phyloP scores from a whole-genome alignment of 2,888 invertebrate species.

The Drosophila rellima region DNA sequence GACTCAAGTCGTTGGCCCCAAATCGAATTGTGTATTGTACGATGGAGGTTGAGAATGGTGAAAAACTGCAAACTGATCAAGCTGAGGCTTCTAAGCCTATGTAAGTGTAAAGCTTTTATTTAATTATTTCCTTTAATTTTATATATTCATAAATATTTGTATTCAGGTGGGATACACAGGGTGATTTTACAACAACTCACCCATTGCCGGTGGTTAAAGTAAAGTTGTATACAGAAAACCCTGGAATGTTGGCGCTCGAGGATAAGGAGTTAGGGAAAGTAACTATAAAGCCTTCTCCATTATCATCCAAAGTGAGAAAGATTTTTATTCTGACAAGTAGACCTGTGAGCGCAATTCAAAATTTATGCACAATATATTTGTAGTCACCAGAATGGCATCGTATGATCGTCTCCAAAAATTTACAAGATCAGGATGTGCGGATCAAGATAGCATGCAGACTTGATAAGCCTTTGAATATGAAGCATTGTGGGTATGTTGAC shows the following conservation, averaged over 20 bases:
- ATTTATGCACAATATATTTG: neutral
- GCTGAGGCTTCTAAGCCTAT: constrained; percentile 99
- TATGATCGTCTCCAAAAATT: constrained; percentile 97
- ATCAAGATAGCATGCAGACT: constrained; percentile 99
- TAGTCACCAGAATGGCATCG: constrained; percentile 99
- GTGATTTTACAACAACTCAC: constrained; percentile 99
- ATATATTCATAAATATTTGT: constrained; percentile 9
- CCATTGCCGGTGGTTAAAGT: constrained; percentile 99
- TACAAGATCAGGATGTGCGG: constrained; percentile 97
- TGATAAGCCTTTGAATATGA: constrained; percentile 99
- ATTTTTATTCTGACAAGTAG: neutral
- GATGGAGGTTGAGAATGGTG: constrained; percentile 99
- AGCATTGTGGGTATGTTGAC: constrained; percentile 95
- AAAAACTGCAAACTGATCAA: constrained; percentile 99
- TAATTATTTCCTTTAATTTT: neutral
- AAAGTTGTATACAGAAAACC: constrained; percentile 98
- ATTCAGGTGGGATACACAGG: constrained; percentile 99
- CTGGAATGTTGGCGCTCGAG: constrained; percentile 98
- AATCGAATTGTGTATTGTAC: constrained; percentile 99
- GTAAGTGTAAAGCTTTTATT: constrained; percentile 86
- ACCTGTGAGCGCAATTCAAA: neutral
- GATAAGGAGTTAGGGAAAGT: constrained; percentile 99
- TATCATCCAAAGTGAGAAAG: constrained; percentile 91
- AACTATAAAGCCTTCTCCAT: constrained; percentile 93
- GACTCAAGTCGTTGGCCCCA: constrained; percentile 97